Evolutionary conservation across 2,888 invertebrate species (phyloP).

Genomic region (Zaprionus lineosus): DNA sequence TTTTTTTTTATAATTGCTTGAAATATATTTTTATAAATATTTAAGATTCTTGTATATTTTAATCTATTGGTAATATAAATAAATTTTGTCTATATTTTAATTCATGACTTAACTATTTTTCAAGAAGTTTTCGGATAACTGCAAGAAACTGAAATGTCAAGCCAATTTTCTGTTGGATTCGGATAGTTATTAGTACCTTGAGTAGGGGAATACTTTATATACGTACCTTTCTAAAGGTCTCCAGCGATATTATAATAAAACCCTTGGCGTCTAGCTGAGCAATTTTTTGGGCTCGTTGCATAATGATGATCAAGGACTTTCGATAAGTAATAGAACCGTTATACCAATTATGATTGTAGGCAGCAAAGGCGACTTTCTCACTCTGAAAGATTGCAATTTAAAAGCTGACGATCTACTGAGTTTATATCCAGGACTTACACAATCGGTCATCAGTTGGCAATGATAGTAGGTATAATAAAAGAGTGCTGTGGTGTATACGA

Average conservation of each 20-base stretch:
- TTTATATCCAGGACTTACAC: no score
- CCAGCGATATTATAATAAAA: slow-evolving; percentile 39
- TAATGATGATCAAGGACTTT: slow-evolving; percentile 39
- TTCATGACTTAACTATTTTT: no score
- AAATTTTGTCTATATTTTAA: no score
- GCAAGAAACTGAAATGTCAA: slow-evolving; percentile 46
- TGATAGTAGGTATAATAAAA: slow-evolving; percentile 47
- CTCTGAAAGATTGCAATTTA: no score
- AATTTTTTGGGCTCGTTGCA: slow-evolving; percentile 38
- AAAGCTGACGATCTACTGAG: no score
- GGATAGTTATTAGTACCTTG: not conserved
- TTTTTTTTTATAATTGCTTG: no score
- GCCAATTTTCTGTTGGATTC: slow-evolving; percentile 33
- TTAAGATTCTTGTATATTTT: no score
- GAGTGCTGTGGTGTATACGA: no score
- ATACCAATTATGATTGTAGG: slow-evolving; percentile 50
- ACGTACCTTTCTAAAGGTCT: slow-evolving; percentile 43
- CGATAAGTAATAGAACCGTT: slow-evolving; percentile 36
- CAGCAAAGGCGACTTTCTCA: slow-evolving; percentile 28
- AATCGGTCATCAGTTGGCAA: slow-evolving; percentile 44
- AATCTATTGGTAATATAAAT: no score
- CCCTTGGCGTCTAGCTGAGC: slow-evolving; percentile 42
- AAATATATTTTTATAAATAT: no score
- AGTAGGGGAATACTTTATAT: accelerated
- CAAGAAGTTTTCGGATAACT: no score